phyloP scores from a whole-genome alignment of 1,140 invertebrate species.

The Anoplophora glabripennis region DNA sequence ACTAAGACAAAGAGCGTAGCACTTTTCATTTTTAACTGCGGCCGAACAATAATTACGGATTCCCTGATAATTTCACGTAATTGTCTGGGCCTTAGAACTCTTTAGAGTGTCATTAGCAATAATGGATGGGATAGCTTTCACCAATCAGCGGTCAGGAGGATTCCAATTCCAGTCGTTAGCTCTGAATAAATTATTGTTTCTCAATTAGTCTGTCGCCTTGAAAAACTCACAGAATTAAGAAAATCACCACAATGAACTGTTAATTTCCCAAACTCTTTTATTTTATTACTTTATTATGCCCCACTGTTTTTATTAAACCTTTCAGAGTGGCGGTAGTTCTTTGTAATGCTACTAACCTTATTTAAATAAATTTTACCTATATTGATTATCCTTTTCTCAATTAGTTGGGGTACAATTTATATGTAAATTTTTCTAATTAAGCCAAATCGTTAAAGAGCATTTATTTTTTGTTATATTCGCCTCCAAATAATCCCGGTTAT shows the following conservation, averaged over 20 bases:
- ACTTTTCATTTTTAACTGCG: constrained; percentile 37
- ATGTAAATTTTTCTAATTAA: too few relatives aligned
- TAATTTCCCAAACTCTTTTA: constrained; percentile 11
- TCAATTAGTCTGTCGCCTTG: constrained; percentile 38
- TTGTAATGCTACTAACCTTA: too few relatives aligned
- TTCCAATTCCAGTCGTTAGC: constrained; percentile 32
- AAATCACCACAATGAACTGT: constrained; percentile 15
- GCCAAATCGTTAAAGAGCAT: too few relatives aligned
- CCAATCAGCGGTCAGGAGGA: constrained; percentile 27
- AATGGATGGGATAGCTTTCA: constrained; percentile 40
- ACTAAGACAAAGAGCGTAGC: constrained; percentile 28
- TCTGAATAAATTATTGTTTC: constrained; percentile 47
- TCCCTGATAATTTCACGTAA: constrained; percentile 18
- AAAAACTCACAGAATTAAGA: constrained; percentile 14
- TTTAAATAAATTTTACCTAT: too few relatives aligned
- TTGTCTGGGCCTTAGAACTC: constrained; percentile 20
- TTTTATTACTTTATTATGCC: constrained; percentile 6
- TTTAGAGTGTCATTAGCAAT: constrained; percentile 44
- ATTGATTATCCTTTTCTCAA: too few relatives aligned
- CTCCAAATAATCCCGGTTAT: too few relatives aligned
- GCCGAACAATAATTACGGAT: constrained; percentile 19
- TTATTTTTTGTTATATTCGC: too few relatives aligned
- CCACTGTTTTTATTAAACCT: too few relatives aligned
- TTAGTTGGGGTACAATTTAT: too few relatives aligned
- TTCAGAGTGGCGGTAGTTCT: too few relatives aligned